phyloP scores from a whole-genome alignment of 92 coral and sea anemone species.

The Paragorgia papillata region DNA sequence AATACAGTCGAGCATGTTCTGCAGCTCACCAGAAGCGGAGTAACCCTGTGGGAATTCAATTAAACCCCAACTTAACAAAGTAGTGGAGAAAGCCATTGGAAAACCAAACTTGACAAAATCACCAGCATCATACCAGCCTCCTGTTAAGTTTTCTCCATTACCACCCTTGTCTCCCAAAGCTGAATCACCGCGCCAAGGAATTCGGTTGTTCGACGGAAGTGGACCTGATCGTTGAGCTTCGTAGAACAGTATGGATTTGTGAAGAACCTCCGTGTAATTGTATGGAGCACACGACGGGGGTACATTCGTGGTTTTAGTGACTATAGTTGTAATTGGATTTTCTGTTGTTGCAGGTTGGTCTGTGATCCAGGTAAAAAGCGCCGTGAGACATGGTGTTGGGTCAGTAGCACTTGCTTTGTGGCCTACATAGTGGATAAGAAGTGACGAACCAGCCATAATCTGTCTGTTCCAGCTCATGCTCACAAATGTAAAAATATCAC shows the following conservation, averaged over 20 bases:
- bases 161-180: slow-evolving; percentile 28
- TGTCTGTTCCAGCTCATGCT: background rate
- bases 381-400: slow-evolving; percentile 1
- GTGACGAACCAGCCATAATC: slow-evolving; percentile 8
- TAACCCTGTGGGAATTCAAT: slow-evolving; percentile 76
- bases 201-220: slow-evolving; percentile 15
- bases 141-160: slow-evolving; percentile 70
- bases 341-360: background rate
- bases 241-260: slow-evolving; percentile 72
- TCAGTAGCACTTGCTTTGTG: background rate
- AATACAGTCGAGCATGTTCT: slow-evolving; percentile 65
- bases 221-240: slow-evolving; percentile 41
- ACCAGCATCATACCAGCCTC: slow-evolving; percentile 96
- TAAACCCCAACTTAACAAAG: slow-evolving; percentile 90
- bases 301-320: too few relatives aligned
- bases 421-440: background rate
- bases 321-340: background rate
- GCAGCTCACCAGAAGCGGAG: slow-evolving; percentile 73
- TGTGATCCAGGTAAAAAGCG: slow-evolving; percentile 11
- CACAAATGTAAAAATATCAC: slow-evolving; percentile 12
- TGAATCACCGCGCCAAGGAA: slow-evolving; percentile 35
- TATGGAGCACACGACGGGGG: slow-evolving; percentile 15
- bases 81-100: slow-evolving; percentile 89
- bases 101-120: slow-evolving; percentile 93
- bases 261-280: slow-evolving; percentile 64